Base-by-base conservation (phyloP, 2,113 vertebrate genomes). In the Urocitellus parryii region DNA sequence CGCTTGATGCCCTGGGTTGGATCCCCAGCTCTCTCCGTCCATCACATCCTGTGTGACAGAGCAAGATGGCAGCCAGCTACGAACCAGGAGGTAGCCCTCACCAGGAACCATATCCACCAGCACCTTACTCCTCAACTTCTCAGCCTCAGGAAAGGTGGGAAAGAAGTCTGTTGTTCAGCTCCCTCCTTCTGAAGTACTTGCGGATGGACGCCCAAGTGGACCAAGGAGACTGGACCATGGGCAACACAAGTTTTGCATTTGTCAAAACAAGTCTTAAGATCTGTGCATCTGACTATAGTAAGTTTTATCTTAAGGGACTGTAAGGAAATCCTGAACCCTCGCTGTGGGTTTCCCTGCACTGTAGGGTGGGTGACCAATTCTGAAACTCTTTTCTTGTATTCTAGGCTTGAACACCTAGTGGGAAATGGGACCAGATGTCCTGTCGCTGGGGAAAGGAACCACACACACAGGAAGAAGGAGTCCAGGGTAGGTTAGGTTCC, bases 191-290 rank as follows among this genome's bases (percentile, higher is more conserved):
- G 24, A 9, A 17, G 34, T 67, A 34, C 58, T 87, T 86, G 48
- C 16, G 29, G 67, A 27, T 27, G 61, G 61, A 22, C 77, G 48
- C 51, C 34, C 6, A 1, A 83, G 53, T 3, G 78, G 39, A 84
- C 76, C 22, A 58, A 34, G 37, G 56, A 5, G 37, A 3, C 4
- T 17, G 29, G 86, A 13, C 51, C 42, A 25, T 32, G 53, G 42
- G 13, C 51, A 25, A 86, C 18, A 48, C 6, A 29, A 58, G 25
- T 24, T 14, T 12, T 24, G 67, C 12, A 42, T 91, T 85, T 85
- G 63, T 78, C 84, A 27, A 78, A 93, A 90, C 20, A 82, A 51
- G 48, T 13, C 77, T 74, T 78, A 61, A 82, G n/a, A 61, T 92
- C 2, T 80, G 32, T 56, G 25, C n/a, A 51, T 81, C 68, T 79